Percentiles rank a stretch among this genome's conserved stretches.
These are phyloP conservation scores for Leuciscus waleckii DNA, from an alignment of 2,797 vertebrate genomes.

Conservation along the genomic window DNA sequence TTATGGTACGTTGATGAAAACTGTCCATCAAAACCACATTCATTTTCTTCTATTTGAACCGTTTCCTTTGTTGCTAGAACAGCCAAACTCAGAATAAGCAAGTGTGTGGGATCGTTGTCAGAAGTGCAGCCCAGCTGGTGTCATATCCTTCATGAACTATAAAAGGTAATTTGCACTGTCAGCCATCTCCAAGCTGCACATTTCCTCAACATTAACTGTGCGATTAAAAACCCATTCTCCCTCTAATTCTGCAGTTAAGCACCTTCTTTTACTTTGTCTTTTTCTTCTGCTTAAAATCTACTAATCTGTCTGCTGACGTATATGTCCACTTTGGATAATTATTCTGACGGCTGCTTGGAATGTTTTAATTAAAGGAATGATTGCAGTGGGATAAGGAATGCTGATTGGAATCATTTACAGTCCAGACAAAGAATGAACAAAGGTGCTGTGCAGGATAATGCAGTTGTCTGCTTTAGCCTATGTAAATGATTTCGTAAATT, in stretches of 20 bases:
- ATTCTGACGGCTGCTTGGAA: slow-evolving; percentile 65
- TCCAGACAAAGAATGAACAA: slow-evolving; percentile 14
- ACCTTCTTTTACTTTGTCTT: slow-evolving; percentile 70
- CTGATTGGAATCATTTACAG: slow-evolving; percentile 53
- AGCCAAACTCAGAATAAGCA: slow-evolving; percentile 50
- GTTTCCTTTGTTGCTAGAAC: slow-evolving; percentile 52
- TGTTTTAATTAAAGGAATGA: slow-evolving; percentile 75
- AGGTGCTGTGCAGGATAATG: slow-evolving; percentile 14
- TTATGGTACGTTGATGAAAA: slow-evolving; percentile 62
- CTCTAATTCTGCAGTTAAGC: slow-evolving; percentile 79
- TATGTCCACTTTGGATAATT: slow-evolving; percentile 67
- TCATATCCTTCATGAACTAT: slow-evolving; percentile 71
- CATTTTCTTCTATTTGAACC: slow-evolving; percentile 46
- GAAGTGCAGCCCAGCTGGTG: slow-evolving; percentile 63
- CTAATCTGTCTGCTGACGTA: slow-evolving; percentile 74
- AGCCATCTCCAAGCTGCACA: slow-evolving; percentile 71
- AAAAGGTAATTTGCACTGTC: slow-evolving; percentile 73
- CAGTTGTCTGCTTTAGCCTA: slow-evolving; percentile 11
- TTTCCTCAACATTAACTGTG: slow-evolving; percentile 80
- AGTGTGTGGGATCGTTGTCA: slow-evolving; percentile 52
- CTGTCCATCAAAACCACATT: slow-evolving; percentile 58
- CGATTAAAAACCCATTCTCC: slow-evolving; percentile 80
- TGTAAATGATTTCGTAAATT: slow-evolving; percentile 43
- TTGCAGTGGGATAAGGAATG: slow-evolving; percentile 58
- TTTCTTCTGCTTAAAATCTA: slow-evolving; percentile 66